phyloP scores from a whole-genome alignment of 2,797 vertebrate species.

The Rhinatrema bivittatum region DNA sequence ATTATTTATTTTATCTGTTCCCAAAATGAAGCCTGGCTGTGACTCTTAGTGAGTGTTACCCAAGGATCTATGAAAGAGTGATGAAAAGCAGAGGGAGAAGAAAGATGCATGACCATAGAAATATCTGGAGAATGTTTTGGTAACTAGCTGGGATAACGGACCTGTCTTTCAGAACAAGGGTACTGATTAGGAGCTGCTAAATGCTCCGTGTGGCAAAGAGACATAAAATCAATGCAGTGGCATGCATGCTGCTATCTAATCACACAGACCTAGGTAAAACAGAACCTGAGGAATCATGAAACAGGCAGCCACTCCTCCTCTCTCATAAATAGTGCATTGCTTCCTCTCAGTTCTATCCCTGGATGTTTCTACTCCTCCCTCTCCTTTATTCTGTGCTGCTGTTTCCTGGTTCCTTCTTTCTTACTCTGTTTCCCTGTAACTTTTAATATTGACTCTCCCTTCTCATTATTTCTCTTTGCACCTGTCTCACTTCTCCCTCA shows the following conservation, averaged over 20 bases:
- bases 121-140: neutral
- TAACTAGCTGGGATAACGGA: neutral
- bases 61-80: neutral
- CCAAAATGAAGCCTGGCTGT: too few relatives aligned
- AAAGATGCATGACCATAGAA: neutral
- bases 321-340: slow-evolving; percentile 30
- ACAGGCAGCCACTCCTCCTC: slow-evolving; percentile 17
- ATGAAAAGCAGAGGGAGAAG: neutral
- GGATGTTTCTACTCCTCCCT: neutral
- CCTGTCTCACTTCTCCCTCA: neutral
- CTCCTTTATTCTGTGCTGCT: neutral
- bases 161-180: neutral
- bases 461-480: slow-evolving; percentile 6
- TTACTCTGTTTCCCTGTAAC: too few relatives aligned
- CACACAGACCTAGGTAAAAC: slow-evolving; percentile 32
- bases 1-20: too few relatives aligned
- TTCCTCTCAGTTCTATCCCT: slow-evolving; percentile 13
- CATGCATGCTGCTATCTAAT: slow-evolving; percentile 38
- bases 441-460: too few relatives aligned
- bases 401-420: slow-evolving; percentile 6
- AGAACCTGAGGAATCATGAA: slow-evolving; percentile 25
- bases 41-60: too few relatives aligned
- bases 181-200: slow-evolving; percentile 10
- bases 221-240: slow-evolving; percentile 13
- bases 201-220: slow-evolving; percentile 1